phyloP scores from a whole-genome alignment of 1,140 invertebrate species.

The Drosophila parabipectinata region DNA sequence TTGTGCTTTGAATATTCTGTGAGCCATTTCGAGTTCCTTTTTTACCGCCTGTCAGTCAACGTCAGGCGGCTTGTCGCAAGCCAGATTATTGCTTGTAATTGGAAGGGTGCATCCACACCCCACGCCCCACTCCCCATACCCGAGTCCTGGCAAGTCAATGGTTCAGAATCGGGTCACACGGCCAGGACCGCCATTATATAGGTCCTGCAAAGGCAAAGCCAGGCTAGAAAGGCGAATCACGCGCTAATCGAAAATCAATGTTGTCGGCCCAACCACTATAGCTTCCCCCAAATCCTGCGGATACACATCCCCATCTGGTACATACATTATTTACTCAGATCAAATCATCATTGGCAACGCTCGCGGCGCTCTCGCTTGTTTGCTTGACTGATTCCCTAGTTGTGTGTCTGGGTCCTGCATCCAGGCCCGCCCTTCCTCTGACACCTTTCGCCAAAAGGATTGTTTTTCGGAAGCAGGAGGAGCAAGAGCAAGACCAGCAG shows the following conservation, averaged over 20 bases:
- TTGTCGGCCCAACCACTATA: conserved; percentile 41
- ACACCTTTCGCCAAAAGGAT: conserved; percentile 29
- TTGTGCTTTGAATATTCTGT: conserved; percentile 80
- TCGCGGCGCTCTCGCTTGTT: conserved; percentile 56
- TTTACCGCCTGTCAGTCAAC: conserved; percentile 46
- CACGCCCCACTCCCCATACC: conserved; percentile 42
- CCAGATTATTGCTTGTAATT: conserved; percentile 72
- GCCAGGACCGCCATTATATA: conserved; percentile 30
- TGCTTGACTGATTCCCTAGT: conserved; percentile 64
- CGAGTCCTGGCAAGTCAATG: conserved; percentile 55
- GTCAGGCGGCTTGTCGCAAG: conserved; percentile 55
- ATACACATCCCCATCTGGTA: conserved; percentile 63
- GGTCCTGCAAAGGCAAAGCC: conserved; percentile 10
- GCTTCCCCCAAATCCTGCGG: conserved; percentile 16
- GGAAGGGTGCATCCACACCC: conserved; percentile 4
- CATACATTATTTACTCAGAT: conserved; percentile 74
- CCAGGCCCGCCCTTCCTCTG: background rate
- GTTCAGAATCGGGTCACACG: conserved; percentile 71
- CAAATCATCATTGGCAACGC: conserved; percentile 69
- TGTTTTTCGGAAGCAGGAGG: background rate
- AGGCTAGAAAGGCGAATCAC: conserved; percentile 23
- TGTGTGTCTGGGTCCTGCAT: background rate
- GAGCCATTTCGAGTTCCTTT: conserved; percentile 63
- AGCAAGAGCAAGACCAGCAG: background rate
- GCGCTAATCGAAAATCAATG: conserved; percentile 77